Evolutionary conservation across 2,797 vertebrate genomes (phyloP).

Genomic region (Euphonia xanthogaster): DNA sequence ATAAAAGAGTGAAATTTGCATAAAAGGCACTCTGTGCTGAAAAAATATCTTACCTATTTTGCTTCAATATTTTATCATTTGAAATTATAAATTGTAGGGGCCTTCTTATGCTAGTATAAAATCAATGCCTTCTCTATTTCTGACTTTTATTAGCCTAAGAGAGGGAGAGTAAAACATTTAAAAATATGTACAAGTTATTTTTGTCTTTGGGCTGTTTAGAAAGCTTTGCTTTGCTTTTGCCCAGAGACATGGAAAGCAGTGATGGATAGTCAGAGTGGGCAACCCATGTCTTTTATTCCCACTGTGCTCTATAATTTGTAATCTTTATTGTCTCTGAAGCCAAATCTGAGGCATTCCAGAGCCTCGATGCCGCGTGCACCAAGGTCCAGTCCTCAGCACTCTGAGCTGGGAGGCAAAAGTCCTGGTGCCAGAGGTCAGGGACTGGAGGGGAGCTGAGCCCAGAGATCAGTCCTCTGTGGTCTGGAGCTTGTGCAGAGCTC

Average conservation of each 20-base stretch:
- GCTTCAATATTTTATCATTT: not conserved
- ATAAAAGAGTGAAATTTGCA: not conserved
- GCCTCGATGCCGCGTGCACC: accelerated
- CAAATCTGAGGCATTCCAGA: constrained; percentile 12
- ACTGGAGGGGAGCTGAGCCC: not conserved
- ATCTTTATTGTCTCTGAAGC: constrained; percentile 18
- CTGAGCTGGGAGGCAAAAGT: not conserved
- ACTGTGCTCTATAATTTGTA: constrained; percentile 33
- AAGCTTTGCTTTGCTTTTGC: constrained; percentile 1
- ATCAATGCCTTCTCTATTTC: not conserved
- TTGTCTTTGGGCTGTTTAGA: not conserved
- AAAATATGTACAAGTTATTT: constrained; percentile 6
- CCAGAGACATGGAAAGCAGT: not conserved
- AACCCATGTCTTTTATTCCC: constrained; percentile 14
- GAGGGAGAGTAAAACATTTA: not conserved
- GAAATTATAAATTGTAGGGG: not conserved
- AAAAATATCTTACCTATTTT: not conserved
- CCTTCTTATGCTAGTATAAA: not conserved
- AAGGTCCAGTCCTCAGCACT: not conserved
- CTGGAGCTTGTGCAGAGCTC: not conserved
- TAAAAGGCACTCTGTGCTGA: not conserved
- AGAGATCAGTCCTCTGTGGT: accelerated
- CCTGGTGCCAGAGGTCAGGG: not conserved
- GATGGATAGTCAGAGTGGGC: not conserved
- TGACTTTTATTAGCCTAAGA: not conserved